Percentiles rank a stretch among this genome's conserved stretches.
These are phyloP conservation scores for Aphidius gifuensis DNA, from an alignment of 1,140 invertebrate species.

Conservation along the genomic window DNA sequence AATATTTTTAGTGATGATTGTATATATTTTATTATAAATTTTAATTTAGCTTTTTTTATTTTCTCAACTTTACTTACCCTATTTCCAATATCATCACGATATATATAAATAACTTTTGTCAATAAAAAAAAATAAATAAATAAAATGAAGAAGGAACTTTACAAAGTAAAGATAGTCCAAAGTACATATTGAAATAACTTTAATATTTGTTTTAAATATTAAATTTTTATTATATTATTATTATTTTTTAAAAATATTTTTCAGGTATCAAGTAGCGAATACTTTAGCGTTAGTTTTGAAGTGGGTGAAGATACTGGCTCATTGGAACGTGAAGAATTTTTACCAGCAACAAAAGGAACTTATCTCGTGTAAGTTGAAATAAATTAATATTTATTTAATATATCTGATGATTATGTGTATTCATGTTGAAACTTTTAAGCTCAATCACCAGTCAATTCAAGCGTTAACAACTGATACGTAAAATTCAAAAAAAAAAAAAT, in stretches of 20 bases:
- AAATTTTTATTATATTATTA: constrained; percentile 6
- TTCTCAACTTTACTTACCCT: too few relatives aligned
- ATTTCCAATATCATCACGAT: too few relatives aligned
- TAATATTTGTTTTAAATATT: constrained; percentile 11
- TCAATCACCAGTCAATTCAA: background rate
- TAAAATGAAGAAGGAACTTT: too few relatives aligned
- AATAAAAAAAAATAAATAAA: too few relatives aligned
- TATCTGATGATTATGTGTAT: background rate
- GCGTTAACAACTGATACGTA: constrained; percentile 1
- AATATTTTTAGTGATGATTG: too few relatives aligned
- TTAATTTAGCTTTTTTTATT: too few relatives aligned
- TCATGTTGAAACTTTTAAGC: background rate
- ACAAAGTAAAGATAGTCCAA: too few relatives aligned
- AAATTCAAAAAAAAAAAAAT: background rate
- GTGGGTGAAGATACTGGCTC: constrained; percentile 55
- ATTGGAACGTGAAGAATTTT: constrained; percentile 63
- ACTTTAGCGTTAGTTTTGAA: constrained; percentile 72
- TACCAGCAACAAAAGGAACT: constrained; percentile 66
- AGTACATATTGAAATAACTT: too few relatives aligned
- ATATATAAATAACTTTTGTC: too few relatives aligned
- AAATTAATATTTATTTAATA: constrained; percentile 1
- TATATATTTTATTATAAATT: too few relatives aligned
- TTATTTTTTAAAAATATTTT: constrained; percentile 27
- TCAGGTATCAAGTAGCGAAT: constrained; percentile 73
- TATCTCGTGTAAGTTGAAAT: constrained; percentile 64